A percentile compares a stretch with the other conserved stretches of the same genome.
Conservation (phyloP, 2,113 vertebrate species). For the Laticauda laticaudata region DNA sequence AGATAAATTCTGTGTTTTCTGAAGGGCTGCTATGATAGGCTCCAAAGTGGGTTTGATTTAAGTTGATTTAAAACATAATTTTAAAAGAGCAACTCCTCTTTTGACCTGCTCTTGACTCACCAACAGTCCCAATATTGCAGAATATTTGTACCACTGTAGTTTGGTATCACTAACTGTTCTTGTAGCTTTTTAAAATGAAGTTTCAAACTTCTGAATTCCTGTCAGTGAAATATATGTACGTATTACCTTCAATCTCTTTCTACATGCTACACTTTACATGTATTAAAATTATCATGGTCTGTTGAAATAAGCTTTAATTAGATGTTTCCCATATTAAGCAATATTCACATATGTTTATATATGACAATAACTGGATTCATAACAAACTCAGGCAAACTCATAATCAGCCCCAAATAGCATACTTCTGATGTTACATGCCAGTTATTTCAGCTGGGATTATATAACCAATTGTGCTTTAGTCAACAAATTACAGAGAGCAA, state of each 20-base stretch:
- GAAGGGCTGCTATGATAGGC: neutral
- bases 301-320: neutral
- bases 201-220: neutral
- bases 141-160: neutral
- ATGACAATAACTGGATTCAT: neutral
- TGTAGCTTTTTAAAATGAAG: neutral
- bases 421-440: neutral
- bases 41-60: too few relatives aligned
- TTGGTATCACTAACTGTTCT: neutral
- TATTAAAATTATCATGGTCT: neutral
- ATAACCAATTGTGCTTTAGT: neutral
- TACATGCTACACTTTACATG: neutral
- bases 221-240: neutral
- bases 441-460: neutral
- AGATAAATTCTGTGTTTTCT: neutral
- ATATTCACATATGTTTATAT: neutral
- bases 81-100: too few relatives aligned
- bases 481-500: neutral
- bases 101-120: too few relatives aligned
- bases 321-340: neutral
- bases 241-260: neutral
- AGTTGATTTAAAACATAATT: too few relatives aligned
- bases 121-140: too few relatives aligned
- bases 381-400: neutral
- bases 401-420: neutral